Conservation (phyloP, 2,797 vertebrate species). For the Aeoliscus strigatus region DNA sequence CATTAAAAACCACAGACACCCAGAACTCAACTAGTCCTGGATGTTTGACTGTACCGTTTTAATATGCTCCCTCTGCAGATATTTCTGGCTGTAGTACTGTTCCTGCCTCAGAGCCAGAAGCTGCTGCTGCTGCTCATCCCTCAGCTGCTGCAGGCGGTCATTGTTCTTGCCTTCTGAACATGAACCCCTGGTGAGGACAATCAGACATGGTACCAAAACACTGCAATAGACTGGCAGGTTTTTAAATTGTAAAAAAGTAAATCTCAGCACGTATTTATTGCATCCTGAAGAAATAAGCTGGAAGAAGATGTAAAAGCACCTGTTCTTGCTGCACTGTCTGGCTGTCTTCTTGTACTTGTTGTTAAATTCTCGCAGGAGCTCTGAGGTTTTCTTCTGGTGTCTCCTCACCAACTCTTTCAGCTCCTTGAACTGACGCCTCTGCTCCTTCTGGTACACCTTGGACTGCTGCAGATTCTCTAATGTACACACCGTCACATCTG, state of each 20-base stretch:
- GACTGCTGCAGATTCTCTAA: constrained; percentile 90
- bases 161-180: constrained; percentile 82
- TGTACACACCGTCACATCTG: constrained; percentile 86
- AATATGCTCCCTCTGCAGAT: constrained; percentile 93
- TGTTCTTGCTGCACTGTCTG: constrained; percentile 62
- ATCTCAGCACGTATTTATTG: no score
- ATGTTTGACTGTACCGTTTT: constrained; percentile 79
- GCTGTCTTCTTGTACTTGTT: constrained; percentile 64
- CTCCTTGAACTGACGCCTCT: constrained; percentile 96
- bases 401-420: constrained; percentile 94
- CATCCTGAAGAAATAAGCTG: no score
- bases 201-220: no score
- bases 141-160: constrained; percentile 85
- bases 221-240: no score
- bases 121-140: constrained; percentile 93
- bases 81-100: constrained; percentile 97
- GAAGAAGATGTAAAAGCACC: constrained; percentile 19
- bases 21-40: no score
- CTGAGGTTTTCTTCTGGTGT: constrained; percentile 95
- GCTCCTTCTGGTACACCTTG: constrained; percentile 91
- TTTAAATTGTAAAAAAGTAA: no score
- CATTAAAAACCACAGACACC: background rate
- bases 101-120: constrained; percentile 92
- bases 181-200: constrained; percentile 68
- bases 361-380: constrained; percentile 91